Evolutionary conservation across 2,797 vertebrate genomes (phyloP), one percentile per base, ranked within the genome.

Genomic region (Chaunax sp.): DNA sequence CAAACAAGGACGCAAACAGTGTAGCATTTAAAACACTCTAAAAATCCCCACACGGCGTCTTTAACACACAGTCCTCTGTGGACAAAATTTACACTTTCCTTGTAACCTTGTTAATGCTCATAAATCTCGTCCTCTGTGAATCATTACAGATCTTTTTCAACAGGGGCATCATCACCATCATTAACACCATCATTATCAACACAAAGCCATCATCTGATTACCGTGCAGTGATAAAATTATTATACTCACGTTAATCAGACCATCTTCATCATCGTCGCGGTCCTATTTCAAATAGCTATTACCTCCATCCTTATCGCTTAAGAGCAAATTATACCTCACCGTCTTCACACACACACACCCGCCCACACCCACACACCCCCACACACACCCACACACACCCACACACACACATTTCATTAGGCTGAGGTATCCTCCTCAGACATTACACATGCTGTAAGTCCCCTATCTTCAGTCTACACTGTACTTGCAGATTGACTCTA

Each of bases 281-380:
- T 71, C 57, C 58, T 46, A 60, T 87, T 87, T 89, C 80, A 84
- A 73, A 90, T 87, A 84, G 73, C 74, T 64, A 82, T 88, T 82
- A 89, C 71, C 80, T 81, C 59, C 54, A n/a, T 81, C 76, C 79
- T 87, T 85, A 89, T 88, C 84, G 81, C 75, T 80, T 80, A 78
- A 87, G 70, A 82, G 63, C 65, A 87, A 89, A 90, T 89, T 88
- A 83, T 51, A 83, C 74, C 64, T 44, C 60, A 18, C 72, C 76
- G 52, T 85, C 73, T 44, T 52, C 45, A 51, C 57, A 64, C 67
- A 46, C 67, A 38, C 56, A 46, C 14, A 19, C 47, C 0, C 41
- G 1, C 57, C 4, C 61, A 52, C 23, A 2, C 25, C 23, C 26
- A 4, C 54, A 15, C 50, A 35, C 50, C 6, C 25, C 15, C 23